Base-by-base conservation (phyloP, 2,888 invertebrate genomes). In the Buathra laborator region DNA sequence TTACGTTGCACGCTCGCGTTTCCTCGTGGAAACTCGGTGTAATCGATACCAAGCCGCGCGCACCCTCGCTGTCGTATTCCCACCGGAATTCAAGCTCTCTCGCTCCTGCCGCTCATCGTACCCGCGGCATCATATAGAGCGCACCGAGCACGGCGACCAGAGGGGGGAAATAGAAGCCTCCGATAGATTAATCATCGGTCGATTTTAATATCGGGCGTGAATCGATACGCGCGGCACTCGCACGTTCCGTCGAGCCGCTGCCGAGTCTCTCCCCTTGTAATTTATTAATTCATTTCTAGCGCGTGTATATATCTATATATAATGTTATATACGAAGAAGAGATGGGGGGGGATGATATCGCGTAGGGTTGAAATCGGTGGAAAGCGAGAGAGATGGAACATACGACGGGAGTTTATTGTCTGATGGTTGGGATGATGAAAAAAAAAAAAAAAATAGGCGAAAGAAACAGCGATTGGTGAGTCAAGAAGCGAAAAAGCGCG, bases 111-210 rank as follows among this genome's bases (percentile, higher is more conserved):
- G 19, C 79, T n/a, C 53, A 24, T 14, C 64, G 48, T 43, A 29
- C 66, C 44, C n/a, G 59, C 59, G 62, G 24, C 29, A 19, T 56
- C 12, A 29, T 44, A 43, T 43, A 56, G 44, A 62, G 53, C 29
- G 59, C 24, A 43, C 14, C 16, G n/a, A 32, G 14, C 32, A 14
- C 29, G 14, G 29, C 44, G 24, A 37, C 6, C 46, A 10, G 19
- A 44, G 46, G 48, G 32, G 64, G 7, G 19, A 51, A 32, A 70
- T 74, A 59, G 67, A 83, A 64, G 51, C 46, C 71, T 62, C 66
- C 48, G 77, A 81, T 86, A 91, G 88, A 91, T 91, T 90, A 91
- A 91, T 91, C 90, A 90, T 91, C 90, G 88, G 88, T 90, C 89
- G 90, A 90, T 91, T 91, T 91, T 89, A 91, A 91, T 91, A 91